Percentiles rank a stretch among this genome's conserved stretches.
Conservation (phyloP, 2,797 vertebrate species). For the Esox lucius region DNA sequence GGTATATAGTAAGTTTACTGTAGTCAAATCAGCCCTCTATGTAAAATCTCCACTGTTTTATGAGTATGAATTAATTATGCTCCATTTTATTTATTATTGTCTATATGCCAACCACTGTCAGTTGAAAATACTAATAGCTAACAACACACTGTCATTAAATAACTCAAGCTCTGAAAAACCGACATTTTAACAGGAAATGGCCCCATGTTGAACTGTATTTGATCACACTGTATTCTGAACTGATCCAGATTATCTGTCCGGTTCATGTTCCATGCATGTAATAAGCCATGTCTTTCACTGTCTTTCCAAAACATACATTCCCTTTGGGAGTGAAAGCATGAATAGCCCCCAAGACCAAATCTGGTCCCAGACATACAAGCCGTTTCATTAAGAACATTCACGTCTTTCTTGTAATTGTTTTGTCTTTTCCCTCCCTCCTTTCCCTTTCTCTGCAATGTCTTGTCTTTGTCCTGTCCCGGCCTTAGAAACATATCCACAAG, state of each 20-base stretch:
- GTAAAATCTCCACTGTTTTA: not conserved
- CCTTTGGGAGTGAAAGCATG: conserved; percentile 31
- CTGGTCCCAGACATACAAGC: conserved; percentile 40
- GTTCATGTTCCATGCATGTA: not conserved
- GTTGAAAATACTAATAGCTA: not conserved
- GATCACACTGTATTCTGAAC: not conserved
- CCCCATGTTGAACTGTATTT: not conserved
- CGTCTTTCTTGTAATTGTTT: conserved; percentile 47
- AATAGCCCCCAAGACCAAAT: conserved; percentile 35
- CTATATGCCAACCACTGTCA: not conserved
- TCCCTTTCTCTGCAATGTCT: conserved; percentile 42
- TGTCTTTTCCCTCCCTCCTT: conserved; percentile 19
- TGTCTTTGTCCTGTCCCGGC: conserved; percentile 28
- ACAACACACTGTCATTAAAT: not conserved
- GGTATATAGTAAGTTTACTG: not conserved
- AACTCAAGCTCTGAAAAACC: not conserved
- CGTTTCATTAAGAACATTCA: conserved; percentile 49
- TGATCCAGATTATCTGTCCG: conserved; percentile 4
- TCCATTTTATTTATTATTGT: not conserved
- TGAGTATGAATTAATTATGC: not conserved
- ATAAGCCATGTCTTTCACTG: conserved; percentile 20
- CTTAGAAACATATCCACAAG: conserved; percentile 27
- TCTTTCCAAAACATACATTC: conserved; percentile 30
- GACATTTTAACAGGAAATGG: not conserved
- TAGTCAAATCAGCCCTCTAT: not conserved